A percentile compares a stretch with the other conserved stretches of the same genome.
Evolutionary conservation across 2,113 vertebrate species (phyloP).

Genomic region (Bufo gargarizans): DNA sequence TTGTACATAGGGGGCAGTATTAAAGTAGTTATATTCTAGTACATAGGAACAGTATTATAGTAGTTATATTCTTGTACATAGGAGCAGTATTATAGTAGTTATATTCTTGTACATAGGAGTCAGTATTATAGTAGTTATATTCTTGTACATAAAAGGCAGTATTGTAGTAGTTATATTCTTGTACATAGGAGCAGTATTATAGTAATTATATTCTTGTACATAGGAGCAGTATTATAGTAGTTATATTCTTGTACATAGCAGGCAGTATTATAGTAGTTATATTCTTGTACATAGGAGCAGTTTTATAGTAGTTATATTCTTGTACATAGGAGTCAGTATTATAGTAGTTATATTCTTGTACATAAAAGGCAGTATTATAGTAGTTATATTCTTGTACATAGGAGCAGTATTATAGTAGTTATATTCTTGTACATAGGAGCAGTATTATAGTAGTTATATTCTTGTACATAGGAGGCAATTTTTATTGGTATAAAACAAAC

Average conservation of each 20-base stretch:
- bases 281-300: neutral
- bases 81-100: neutral
- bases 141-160: neutral
- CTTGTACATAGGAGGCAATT: neutral
- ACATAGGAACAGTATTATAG: neutral
- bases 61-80: neutral
- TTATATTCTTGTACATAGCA: neutral
- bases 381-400: neutral
- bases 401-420: neutral
- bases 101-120: neutral
- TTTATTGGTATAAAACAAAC: too few species aligned
- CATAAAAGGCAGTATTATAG: neutral
- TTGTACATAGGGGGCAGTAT: neutral
- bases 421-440: neutral
- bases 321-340: neutral
- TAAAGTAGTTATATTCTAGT: constrained; percentile 8
- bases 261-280: constrained; percentile 6
- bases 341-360: neutral
- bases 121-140: constrained; percentile 25
- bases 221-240: neutral
- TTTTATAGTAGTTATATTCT: constrained; percentile 1
- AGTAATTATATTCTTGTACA: neutral
- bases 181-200: neutral
- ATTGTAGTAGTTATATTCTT: neutral
- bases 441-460: constrained; percentile 2